Base-by-base conservation (phyloP, 2,797 vertebrate genomes). In the Antennarius maculatus region DNA sequence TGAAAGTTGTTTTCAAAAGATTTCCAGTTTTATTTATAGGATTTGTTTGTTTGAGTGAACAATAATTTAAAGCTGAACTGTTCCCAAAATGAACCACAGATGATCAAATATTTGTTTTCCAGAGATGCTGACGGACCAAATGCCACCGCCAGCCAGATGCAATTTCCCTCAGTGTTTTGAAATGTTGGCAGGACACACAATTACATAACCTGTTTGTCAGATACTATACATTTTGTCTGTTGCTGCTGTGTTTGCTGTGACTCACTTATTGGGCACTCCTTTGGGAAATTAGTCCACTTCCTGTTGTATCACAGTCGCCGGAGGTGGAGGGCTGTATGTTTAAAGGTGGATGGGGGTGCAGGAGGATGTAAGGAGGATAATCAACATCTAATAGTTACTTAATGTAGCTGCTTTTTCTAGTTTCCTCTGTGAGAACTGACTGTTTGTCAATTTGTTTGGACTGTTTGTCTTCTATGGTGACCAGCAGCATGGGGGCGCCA, bases 221-320 rank as follows among this genome's bases (percentile, higher is more conserved):
- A 81, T 70, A n/a, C n/a, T n/a, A n/a, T n/a, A 80, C 65, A 81
- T 79, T 72, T 63, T 48, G 67, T 82, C 81, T 84, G 76, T 65
- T 61, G 74, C 69, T 73, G 75, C 78, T 73, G 66, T 58, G 74
- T 77, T 84, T 23, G 73, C 80, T 65, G 73, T 84, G 81, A 77
- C 81, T 70, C 56, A 58, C 70, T 84, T 82, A 86, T 69, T 85
- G 74, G 81, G 85, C 81, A 79, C 83, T 84, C 90, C 82, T 70
- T 52, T 75, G 90, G 89, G 88, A 91, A 90, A 90, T 90, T 80
- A 91, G 69, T 61, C 74, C 71, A 76, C 78, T 90, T 91, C 88
- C 86, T 81, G 79, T 82, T 80, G 71, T 70, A 81, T 73, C 69
- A 66, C 56, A 82, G 78, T 70, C 51, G 54, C 71, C 71, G 71